These are phyloP conservation scores for Caenorhabditis inopinata DNA, from an alignment of 1,140 invertebrate species.

Conservation along the genomic window DNA sequence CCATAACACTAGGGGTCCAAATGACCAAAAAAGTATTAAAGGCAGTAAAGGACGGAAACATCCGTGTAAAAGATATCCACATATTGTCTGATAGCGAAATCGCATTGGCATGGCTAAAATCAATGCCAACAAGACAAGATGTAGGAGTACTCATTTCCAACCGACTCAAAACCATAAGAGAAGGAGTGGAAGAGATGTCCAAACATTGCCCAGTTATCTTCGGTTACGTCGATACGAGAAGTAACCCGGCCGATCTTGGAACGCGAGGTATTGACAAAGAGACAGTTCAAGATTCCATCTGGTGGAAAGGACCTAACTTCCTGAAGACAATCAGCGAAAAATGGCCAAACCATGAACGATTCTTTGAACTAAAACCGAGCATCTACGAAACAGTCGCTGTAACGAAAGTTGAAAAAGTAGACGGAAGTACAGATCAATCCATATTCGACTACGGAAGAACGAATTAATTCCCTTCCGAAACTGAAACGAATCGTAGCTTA, in stretches of 20 bases:
- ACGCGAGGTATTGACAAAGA: background rate
- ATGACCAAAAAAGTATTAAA: too few relatives aligned
- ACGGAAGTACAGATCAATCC: background rate
- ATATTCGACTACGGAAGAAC: background rate
- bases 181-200: too few relatives aligned
- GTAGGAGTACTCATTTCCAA: background rate
- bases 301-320: background rate
- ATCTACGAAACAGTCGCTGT: background rate
- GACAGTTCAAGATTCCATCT: background rate
- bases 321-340: background rate
- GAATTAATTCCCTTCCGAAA: background rate
- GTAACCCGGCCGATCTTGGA: conserved; percentile 32
- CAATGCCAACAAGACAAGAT: background rate
- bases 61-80: background rate
- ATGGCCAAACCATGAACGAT: background rate
- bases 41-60: background rate
- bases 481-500: background rate
- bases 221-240: too few relatives aligned
- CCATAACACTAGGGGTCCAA: too few relatives aligned
- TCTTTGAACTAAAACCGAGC: too few relatives aligned
- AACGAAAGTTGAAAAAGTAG: background rate
- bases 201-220: too few relatives aligned
- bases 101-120: too few relatives aligned
- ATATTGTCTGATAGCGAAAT: background rate
- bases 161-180: background rate